phyloP scores from a whole-genome alignment of 2,797 vertebrate species.

The Limnodromus scolopaceus region DNA sequence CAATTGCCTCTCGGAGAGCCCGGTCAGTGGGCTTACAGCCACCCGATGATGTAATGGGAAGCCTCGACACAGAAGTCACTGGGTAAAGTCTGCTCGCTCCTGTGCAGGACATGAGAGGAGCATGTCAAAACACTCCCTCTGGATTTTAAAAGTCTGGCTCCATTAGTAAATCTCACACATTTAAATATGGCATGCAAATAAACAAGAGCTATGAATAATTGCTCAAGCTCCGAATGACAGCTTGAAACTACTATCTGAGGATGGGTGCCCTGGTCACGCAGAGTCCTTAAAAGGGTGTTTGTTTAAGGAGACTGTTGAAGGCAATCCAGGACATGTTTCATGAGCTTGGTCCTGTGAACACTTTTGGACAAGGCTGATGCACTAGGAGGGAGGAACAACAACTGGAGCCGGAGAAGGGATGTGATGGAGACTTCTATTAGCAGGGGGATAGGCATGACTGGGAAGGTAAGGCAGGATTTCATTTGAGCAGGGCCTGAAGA shows the following conservation, averaged over 20 bases:
- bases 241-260: background rate
- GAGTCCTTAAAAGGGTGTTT: background rate
- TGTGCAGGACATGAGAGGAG: background rate
- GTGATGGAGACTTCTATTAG: background rate
- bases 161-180: fast-evolving
- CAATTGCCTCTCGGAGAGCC: background rate
- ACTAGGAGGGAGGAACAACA: background rate
- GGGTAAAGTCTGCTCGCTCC: background rate
- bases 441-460: background rate
- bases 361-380: background rate
- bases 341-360: background rate
- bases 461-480: background rate
- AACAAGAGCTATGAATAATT: background rate
- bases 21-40: background rate
- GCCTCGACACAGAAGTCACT: background rate
- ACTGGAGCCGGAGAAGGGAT: background rate
- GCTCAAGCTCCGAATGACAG: background rate
- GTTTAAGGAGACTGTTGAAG: background rate
- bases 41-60: background rate
- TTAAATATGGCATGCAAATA: fast-evolving
- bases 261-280: background rate
- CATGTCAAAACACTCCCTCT: background rate
- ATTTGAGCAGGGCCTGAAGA: background rate
- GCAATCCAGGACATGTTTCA: background rate
- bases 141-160: background rate